Evolutionary conservation across 2,888 invertebrate species (phyloP), one percentile per base, ranked within the genome.

Genomic region (Oscheius sp.): DNA sequence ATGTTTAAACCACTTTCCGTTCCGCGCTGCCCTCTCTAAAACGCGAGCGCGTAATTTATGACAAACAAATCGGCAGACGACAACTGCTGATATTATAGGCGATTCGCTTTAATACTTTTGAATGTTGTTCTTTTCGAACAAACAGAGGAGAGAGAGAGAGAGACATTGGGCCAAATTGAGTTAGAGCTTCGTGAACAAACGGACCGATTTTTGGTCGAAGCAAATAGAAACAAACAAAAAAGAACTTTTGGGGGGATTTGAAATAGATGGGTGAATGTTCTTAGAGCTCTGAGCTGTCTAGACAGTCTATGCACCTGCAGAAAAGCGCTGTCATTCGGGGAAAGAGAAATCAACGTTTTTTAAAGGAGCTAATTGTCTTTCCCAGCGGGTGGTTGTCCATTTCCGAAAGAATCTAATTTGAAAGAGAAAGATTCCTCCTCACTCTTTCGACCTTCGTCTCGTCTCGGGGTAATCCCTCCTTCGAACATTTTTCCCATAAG

Each of bases 41-140:
- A 52, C 29, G n/a, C n/a, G n/a, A n/a, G 55, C 42, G 37, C 58
- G 27, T 58, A 45, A 61, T 61, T 61, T 61, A 61, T 45, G 61
- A 45, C 45, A 27, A 42, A 55, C 55, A 45, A 61, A 42, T 61
- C 17, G 25, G 33, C 34, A 34, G 34, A 37, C 34, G 55, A 34
- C 55, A 55, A 55, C 55, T 55, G 37, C 20, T 42, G n/a, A 42
- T 12, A 42, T 42, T 20, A 42, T 3, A 8, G 20, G 42, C 42
- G n/a, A n/a, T 42, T 42, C 42, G 37, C 37, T 12, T 12, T 8
- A 37, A 12, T 8, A 12, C 37, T 37, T 37, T 37, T 37, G 37
- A 17, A 17, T 12, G 20, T 3, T 4, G 6, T 42, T 42, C 20
- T n/a, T 42, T 48, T 20, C 48, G 20, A 48, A 20, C 23, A 5